Evolutionary conservation across 2,888 invertebrate species (phyloP).

Genomic region (Leptura quadrifasciata): DNA sequence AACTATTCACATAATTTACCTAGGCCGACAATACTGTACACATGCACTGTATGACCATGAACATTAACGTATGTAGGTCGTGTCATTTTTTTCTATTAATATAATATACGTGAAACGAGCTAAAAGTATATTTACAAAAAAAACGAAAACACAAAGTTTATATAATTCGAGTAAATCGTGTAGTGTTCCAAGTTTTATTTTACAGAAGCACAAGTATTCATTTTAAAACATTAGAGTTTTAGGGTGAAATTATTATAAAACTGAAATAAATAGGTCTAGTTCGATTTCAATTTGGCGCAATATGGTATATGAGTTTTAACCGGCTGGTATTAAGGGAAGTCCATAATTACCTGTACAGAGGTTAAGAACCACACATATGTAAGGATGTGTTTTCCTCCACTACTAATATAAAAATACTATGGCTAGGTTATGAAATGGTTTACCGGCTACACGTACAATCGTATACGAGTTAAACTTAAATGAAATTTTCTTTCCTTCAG

Average conservation of each 20-base stretch:
- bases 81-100: neutral
- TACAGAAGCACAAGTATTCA: too few relatives aligned
- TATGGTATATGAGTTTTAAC: neutral
- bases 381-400: neutral
- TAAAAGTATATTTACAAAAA: neutral
- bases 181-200: neutral
- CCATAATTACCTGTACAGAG: neutral
- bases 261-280: neutral
- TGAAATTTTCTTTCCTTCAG: neutral
- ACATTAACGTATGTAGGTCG: conserved; percentile 3
- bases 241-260: neutral
- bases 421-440: neutral
- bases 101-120: neutral
- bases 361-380: neutral
- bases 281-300: neutral
- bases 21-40: neutral
- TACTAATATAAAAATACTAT: neutral
- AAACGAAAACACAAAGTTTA: neutral
- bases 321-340: neutral
- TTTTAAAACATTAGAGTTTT: neutral
- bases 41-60: neutral
- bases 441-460: neutral
- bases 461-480: neutral
- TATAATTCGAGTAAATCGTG: too few relatives aligned
- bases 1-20: neutral